Evolutionary conservation across 2,113 vertebrate species (phyloP).

Genomic region (Hippocampus mohnikei): DNA sequence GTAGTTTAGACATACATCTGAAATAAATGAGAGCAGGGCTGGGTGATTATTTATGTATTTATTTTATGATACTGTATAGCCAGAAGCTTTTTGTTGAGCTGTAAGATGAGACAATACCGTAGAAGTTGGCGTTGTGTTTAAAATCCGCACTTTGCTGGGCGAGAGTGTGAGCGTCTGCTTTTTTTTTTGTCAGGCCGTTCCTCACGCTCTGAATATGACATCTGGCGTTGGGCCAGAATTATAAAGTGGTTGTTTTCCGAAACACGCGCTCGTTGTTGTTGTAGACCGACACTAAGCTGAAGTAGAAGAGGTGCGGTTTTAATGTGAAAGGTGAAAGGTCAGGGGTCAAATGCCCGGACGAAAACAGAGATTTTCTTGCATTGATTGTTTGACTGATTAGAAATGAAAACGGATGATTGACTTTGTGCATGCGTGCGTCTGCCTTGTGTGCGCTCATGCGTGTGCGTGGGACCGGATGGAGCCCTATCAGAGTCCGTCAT

Average conservation of each 20-base stretch:
- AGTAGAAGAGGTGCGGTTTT: neutral
- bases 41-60: too few species aligned
- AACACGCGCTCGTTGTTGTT: neutral
- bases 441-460: slow-evolving; percentile 26
- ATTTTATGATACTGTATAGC: too few species aligned
- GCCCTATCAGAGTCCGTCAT: slow-evolving; percentile 47
- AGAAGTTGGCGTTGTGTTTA: too few species aligned
- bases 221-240: neutral
- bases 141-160: too few species aligned
- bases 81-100: too few species aligned
- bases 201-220: too few species aligned
- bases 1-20: too few species aligned
- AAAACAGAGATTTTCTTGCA: slow-evolving; percentile 21
- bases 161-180: too few species aligned
- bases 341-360: slow-evolving; percentile 11
- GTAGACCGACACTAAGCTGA: neutral
- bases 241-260: neutral
- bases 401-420: slow-evolving; percentile 38
- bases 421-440: slow-evolving; percentile 1
- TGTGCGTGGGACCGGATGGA: slow-evolving; percentile 54
- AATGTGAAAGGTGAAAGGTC: slow-evolving; percentile 27
- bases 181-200: too few species aligned
- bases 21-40: too few species aligned
- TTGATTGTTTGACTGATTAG: slow-evolving; percentile 22
- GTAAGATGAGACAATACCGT: too few species aligned